Percentiles rank a stretch among this genome's conserved stretches.
These are phyloP conservation scores for Dasypogon diadema DNA, from an alignment of 2,888 invertebrate species.

Conservation along the genomic window DNA sequence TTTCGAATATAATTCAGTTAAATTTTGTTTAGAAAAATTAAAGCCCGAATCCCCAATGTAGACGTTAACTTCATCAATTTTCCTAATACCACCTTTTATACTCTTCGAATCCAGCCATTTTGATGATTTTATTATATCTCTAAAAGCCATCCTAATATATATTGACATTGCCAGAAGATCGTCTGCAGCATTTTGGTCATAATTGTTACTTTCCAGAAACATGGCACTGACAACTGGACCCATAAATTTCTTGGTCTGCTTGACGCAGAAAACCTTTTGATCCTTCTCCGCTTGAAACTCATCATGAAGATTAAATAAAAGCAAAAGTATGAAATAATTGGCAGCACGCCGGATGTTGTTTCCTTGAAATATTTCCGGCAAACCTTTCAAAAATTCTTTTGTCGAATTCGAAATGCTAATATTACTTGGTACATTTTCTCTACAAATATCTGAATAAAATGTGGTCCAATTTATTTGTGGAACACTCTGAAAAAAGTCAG, in stretches of 20 bases:
- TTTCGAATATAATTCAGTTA: too few relatives aligned
- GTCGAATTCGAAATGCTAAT: not conserved
- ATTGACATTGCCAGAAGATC: not conserved
- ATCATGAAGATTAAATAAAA: conserved; percentile 17
- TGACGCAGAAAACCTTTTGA: not conserved
- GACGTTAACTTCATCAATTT: too few relatives aligned
- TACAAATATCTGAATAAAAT: not conserved
- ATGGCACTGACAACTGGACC: not conserved
- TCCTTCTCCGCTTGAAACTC: not conserved
- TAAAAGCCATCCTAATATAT: conserved; percentile 24
- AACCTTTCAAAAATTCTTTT: not conserved
- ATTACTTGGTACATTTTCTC: not conserved
- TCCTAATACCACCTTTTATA: too few relatives aligned
- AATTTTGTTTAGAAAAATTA: too few relatives aligned
- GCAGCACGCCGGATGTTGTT: not conserved
- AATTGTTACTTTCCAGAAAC: not conserved
- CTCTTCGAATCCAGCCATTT: not conserved
- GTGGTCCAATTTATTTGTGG: not conserved
- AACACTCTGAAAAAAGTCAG: not conserved
- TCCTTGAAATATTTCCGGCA: not conserved
- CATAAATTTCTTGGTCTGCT: not conserved
- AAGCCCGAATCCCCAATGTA: too few relatives aligned
- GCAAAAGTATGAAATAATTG: conserved; percentile 19
- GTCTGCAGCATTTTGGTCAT: not conserved
- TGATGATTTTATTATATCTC: not conserved